phyloP scores from a whole-genome alignment of 2,888 invertebrate genomes.

The Athripsodes cinereus region DNA sequence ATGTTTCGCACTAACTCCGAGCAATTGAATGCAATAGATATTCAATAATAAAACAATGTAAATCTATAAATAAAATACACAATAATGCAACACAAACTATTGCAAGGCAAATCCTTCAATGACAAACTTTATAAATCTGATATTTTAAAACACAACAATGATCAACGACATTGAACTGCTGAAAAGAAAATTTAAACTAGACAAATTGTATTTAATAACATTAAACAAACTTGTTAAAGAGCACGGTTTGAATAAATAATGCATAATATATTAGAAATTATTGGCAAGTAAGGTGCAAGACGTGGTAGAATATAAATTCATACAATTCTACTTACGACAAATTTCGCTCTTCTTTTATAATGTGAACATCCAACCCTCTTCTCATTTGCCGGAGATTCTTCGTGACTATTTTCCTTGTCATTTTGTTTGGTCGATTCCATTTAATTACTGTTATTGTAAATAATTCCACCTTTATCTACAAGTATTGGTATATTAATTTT shows the following conservation, averaged over 20 bases:
- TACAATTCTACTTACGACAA: slow-evolving; percentile 64
- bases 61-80: background rate
- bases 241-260: background rate
- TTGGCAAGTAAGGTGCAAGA: background rate
- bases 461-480: slow-evolving; percentile 1
- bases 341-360: slow-evolving; percentile 78
- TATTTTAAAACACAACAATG: no score
- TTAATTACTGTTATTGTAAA: slow-evolving; percentile 5
- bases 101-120: no score
- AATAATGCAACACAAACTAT: background rate
- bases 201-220: no score
- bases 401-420: background rate
- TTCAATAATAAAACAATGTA: background rate
- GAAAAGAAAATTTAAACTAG: no score
- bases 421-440: slow-evolving; percentile 14
- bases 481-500: background rate
- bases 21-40: background rate
- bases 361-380: slow-evolving; percentile 70
- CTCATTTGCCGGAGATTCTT: slow-evolving; percentile 29
- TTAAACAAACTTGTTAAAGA: no score
- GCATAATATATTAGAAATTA: background rate
- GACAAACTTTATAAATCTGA: no score
- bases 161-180: no score
- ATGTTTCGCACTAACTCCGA: no score
- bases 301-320: slow-evolving; percentile 7